A percentile compares a stretch with the other conserved stretches of the same genome.
Conservation (phyloP, 2,797 vertebrate genomes). For the Gymnopithys bicolor region DNA sequence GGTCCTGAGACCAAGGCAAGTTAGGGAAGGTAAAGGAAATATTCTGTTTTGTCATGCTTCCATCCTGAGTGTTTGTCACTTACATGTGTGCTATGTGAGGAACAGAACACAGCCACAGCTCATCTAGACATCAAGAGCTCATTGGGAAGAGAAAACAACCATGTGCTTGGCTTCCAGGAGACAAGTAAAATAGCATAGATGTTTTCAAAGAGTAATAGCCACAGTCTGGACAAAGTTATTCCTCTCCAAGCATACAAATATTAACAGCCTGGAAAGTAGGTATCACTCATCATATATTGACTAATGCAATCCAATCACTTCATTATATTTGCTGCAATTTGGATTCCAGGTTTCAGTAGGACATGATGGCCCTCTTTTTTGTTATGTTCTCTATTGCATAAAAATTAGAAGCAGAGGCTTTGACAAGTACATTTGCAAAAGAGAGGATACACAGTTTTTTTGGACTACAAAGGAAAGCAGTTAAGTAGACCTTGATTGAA, state of each 20-base stretch:
- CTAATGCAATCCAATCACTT: background rate
- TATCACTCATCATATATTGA: background rate
- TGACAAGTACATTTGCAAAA: background rate
- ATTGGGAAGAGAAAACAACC: background rate
- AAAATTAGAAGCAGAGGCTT: background rate
- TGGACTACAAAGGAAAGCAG: background rate
- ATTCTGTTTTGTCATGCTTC: background rate
- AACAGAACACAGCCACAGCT: background rate
- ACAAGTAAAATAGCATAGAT: background rate
- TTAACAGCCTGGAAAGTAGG: background rate
- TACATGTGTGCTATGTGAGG: rapidly evolving
- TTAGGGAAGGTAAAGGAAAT: background rate
- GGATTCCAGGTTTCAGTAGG: background rate
- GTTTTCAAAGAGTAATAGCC: background rate
- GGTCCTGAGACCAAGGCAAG: background rate
- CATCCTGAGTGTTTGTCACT: background rate
- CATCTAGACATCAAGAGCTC: background rate
- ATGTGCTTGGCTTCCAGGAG: background rate
- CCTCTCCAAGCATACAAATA: background rate
- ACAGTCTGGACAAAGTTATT: background rate
- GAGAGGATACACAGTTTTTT: background rate
- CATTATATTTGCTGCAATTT: background rate
- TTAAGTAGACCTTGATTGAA: background rate
- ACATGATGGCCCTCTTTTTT: background rate
- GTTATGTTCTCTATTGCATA: background rate